phyloP scores from a whole-genome alignment of 1,140 invertebrate genomes.

The Drosophila nebulosa region DNA sequence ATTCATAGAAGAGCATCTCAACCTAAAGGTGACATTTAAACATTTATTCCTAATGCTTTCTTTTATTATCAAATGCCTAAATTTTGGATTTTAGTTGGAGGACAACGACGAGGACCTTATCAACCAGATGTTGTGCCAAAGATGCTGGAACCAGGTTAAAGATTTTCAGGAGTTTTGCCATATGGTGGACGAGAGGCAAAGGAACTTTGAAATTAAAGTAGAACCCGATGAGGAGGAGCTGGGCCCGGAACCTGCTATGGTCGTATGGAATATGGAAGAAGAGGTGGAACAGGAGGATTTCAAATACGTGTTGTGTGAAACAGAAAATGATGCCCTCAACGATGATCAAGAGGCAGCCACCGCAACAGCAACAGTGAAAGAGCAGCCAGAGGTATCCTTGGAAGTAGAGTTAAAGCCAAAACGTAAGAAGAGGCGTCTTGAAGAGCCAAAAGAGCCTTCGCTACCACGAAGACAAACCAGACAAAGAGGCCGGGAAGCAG shows the following conservation, averaged over 20 bases:
- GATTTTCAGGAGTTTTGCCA: constrained; percentile 55
- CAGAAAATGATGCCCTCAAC: constrained; percentile 55
- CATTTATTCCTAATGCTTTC: not conserved
- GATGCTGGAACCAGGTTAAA: constrained; percentile 45
- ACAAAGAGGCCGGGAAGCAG: constrained; percentile 19
- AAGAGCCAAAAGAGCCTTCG: not conserved
- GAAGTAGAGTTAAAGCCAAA: not conserved
- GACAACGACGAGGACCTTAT: constrained; percentile 48
- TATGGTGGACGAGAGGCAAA: constrained; percentile 60
- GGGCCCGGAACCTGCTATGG: constrained; percentile 46
- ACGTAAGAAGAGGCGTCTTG: not conserved
- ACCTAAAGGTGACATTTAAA: constrained; percentile 27
- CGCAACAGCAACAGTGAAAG: not conserved
- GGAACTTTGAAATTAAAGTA: constrained; percentile 46
- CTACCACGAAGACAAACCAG: not conserved
- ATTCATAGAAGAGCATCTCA: constrained; percentile 38
- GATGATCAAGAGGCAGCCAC: constrained; percentile 15
- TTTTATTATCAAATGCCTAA: not conserved
- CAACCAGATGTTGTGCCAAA: constrained; percentile 29
- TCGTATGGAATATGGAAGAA: constrained; percentile 61
- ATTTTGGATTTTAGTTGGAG: not conserved
- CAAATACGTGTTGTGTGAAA: constrained; percentile 64
- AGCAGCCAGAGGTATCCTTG: not conserved
- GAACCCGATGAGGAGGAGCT: constrained; percentile 36
- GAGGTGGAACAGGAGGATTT: constrained; percentile 42